Evolutionary conservation across 2,888 invertebrate genomes (phyloP), one percentile per base, ranked within the genome.

Genomic region (Pedicia rivosa): DNA sequence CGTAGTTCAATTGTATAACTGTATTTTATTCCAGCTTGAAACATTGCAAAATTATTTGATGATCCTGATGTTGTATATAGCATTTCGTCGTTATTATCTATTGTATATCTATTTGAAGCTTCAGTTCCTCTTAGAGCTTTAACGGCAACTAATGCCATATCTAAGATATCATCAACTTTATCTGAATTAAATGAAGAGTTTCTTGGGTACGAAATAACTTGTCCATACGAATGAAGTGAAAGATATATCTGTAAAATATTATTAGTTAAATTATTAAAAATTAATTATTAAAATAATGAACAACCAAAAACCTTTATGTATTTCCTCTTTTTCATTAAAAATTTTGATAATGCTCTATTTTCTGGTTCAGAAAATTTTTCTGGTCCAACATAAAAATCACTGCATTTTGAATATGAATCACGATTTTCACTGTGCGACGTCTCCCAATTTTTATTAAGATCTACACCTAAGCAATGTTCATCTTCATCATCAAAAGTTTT

Each of bases 31-130:
- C 73, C 73, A 9, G 74, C 74, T 29, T 70, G 66, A 1, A 81
- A 81, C 55, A 90, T 84, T 3, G 87, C 90, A 81, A 87, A 92
- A 52, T 90, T 87, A 50, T 84, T 83, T 0, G 84, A 77, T 8
- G 82, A 80, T 3, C 86, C 86, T n/a, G 57, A 55, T 41, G 53
- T 52, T 38, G 48, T 46, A 33, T 53, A 50, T 5, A 54, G 47
- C 33, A 61, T 45, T 49, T 61, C 60, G 40, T 54, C 56, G 12
- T 50, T 49, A 10, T 55, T 50, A 45, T 61, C 57, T n/a, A 60
- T 52, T 40, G 55, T 57, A 36, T 60, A 61, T n/a, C 59, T 50
- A 1, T 54, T 44, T 22, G 53, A 53, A 40, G 54, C 55, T 29
- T 55, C 57, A 35, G 51, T 52, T 29, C 53, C 56, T 10, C 58